Conservation (phyloP, 1,140 invertebrate species). For the Euura lappo region DNA sequence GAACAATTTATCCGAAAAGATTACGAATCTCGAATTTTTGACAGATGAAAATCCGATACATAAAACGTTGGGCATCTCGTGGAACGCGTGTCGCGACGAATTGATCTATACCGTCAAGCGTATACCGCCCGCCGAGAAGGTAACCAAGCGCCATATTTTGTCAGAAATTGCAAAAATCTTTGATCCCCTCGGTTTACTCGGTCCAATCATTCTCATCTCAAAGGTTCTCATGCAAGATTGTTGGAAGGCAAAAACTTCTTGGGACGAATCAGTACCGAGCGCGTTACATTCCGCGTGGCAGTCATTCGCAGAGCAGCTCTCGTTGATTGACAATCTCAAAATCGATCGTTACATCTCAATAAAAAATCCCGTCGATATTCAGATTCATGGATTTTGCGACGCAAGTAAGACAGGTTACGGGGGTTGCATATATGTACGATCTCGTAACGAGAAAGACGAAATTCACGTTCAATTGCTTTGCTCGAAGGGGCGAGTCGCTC, state of each 20-base stretch:
- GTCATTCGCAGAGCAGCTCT: constrained; percentile 17
- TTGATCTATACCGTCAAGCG: not conserved
- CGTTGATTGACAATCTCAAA: constrained; percentile 11
- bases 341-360: constrained; percentile 11
- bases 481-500: constrained; percentile 51
- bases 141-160: constrained; percentile 6
- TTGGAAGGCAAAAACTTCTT: too few relatives aligned
- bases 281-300: constrained; percentile 21
- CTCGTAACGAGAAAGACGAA: constrained; percentile 19
- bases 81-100: not conserved
- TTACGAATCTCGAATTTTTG: not conserved
- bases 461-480: constrained; percentile 36
- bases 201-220: not conserved
- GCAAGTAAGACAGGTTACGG: constrained; percentile 39
- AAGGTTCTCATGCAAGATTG: not conserved
- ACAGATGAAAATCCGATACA: not conserved
- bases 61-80: not conserved
- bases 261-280: constrained; percentile 21
- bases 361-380: not conserved
- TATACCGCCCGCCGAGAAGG: not conserved
- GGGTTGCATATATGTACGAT: constrained; percentile 40
- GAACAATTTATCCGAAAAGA: constrained; percentile 9
- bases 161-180: not conserved
- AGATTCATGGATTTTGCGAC: constrained; percentile 46
- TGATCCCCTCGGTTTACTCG: not conserved